Base-by-base conservation (phyloP, 2,888 invertebrate genomes). In the Nephrotoma guestfalica region DNA sequence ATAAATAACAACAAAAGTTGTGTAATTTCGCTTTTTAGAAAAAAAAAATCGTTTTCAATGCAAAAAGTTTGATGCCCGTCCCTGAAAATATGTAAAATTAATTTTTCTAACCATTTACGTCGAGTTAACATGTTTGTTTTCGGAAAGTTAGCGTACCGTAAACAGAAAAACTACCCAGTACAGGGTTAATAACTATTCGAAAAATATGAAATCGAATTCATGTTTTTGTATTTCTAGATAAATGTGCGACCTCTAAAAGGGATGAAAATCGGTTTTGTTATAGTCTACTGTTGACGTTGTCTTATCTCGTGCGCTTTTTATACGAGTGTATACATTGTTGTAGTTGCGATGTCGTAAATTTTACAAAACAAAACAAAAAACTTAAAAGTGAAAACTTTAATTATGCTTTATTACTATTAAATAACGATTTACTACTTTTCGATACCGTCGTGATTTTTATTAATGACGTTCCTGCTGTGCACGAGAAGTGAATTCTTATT, bases 21-120 rank as follows among this genome's bases (percentile, higher is more conserved):
- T 71, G 71, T 71, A 71, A 71, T 71, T 71, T 71, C 71, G 71
- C 71, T 71, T 71, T 71, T 71, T 71, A 71, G 71, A 71, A 71
- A 71, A 71, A 30, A 51, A 71, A 71, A 71, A 71, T 71, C 30
- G 71, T 71, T 71, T 71, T 71, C 71, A 71, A 71, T 71, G 71
- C 71, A 71, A 71, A 71, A 71, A 84, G 84, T 84, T 84, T 84
- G 84, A 84, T 84, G 84, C 13, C 84, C 84, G 84, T 84, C 84
- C 84, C 84, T 84, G 84, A 84, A 84, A 41, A 84, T 41, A 84
- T 41, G 42, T 41, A 41, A 84, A 84, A 84, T 13, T 71, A 71
- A 30, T 71, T 71, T 71, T 71, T 71, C 71, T 71, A 71, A 71
- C 71, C 71, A 71, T 71, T 71, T 71, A 30, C 30, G 71, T 71